A percentile compares a stretch with the other conserved stretches of the same genome.
Evolutionary conservation across 1,140 invertebrate genomes (phyloP).

Genomic region (Varroa destructor): DNA sequence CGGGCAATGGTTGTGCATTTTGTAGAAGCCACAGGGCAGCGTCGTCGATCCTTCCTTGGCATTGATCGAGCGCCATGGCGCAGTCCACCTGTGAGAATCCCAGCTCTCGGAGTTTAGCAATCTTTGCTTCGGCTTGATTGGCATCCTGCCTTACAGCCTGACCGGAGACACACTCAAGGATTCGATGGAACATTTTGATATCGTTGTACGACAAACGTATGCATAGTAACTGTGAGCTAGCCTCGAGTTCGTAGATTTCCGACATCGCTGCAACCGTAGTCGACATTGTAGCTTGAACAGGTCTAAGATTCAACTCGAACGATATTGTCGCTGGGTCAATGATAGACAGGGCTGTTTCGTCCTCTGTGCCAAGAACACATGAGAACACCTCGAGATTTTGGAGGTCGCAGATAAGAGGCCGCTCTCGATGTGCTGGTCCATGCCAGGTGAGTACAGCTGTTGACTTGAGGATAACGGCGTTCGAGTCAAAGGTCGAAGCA

Average conservation of each 20-base stretch:
- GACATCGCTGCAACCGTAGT: constrained; percentile 2
- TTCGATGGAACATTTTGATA: constrained; percentile 73
- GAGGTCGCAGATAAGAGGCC: constrained; percentile 69
- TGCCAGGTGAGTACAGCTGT: constrained; percentile 69
- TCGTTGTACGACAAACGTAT: constrained; percentile 83
- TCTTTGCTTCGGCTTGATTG: constrained; percentile 28
- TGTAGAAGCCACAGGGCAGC: constrained; percentile 68
- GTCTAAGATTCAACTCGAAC: constrained; percentile 40
- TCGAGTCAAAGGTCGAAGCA: constrained; percentile 67
- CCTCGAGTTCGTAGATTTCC: constrained; percentile 29
- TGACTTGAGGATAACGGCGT: constrained; percentile 83
- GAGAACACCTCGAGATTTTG: constrained; percentile 85
- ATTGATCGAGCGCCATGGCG: constrained; percentile 51
- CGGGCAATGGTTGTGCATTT: constrained; percentile 40
- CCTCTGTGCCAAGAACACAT: constrained; percentile 74
- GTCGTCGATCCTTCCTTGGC: constrained; percentile 58
- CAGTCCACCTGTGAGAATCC: constrained; percentile 61
- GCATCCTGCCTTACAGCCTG: constrained; percentile 44
- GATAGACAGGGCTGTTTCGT: constrained; percentile 87
- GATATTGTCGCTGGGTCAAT: constrained; percentile 72
- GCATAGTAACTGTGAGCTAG: constrained; percentile 39
- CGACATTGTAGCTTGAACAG: constrained; percentile 28
- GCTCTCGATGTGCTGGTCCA: constrained; percentile 52
- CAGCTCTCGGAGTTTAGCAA: constrained; percentile 51
- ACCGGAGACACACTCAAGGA: constrained; percentile 68